Evolutionary conservation across 2,113 vertebrate species (phyloP).

Genomic region (Mormyrus iriodes): DNA sequence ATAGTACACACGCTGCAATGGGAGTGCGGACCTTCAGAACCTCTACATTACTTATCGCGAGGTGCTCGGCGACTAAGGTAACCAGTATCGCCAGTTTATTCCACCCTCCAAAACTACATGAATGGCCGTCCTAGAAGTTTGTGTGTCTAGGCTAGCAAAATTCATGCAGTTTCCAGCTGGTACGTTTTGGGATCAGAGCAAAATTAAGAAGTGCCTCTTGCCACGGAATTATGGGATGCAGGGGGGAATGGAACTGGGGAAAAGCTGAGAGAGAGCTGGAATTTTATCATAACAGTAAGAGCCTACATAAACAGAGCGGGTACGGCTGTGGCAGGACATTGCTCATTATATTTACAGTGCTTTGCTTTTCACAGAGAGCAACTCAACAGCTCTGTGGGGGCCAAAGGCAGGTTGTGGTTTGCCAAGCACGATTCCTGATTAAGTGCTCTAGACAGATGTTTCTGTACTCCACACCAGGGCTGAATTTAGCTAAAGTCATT

Average conservation of each 20-base stretch:
- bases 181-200: not conserved
- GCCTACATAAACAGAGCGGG: not conserved
- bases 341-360: not conserved
- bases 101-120: not conserved
- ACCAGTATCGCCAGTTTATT: not conserved
- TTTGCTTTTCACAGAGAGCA: not conserved
- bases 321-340: not conserved
- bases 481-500: not conserved
- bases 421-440: not conserved
- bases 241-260: not conserved
- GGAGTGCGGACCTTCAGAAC: not conserved
- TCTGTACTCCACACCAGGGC: not conserved
- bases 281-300: not conserved
- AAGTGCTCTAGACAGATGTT: not conserved
- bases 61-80: not conserved
- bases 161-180: not conserved
- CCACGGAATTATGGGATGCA: not conserved
- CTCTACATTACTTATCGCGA: not conserved
- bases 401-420: not conserved
- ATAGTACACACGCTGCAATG: conserved; percentile 61
- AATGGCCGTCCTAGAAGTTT: not conserved
- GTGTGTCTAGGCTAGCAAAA: not conserved
- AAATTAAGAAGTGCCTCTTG: not conserved
- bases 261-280: not conserved
- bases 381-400: not conserved